Conservation (phyloP, 1,140 invertebrate genomes). For the Drosophila burlai region DNA sequence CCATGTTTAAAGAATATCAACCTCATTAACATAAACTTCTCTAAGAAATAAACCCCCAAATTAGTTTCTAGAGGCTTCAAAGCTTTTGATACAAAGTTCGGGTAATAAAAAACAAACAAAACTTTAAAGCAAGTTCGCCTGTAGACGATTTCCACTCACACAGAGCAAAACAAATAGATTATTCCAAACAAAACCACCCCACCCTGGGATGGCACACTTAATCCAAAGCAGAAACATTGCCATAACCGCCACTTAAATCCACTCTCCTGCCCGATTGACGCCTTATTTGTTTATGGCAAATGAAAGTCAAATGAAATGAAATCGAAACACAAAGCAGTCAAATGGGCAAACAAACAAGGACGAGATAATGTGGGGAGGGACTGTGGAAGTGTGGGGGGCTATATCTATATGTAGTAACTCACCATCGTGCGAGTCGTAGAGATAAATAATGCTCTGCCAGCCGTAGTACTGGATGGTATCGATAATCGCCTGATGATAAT, state of each 20-base stretch:
- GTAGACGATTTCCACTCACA: not conserved
- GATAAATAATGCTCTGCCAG: constrained; percentile 96
- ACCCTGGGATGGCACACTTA: constrained; percentile 15
- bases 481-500: constrained; percentile 96
- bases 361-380: constrained; percentile 39
- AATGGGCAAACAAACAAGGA: constrained; percentile 51
- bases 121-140: constrained; percentile 5
- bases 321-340: constrained; percentile 67
- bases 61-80: constrained; percentile 4
- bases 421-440: constrained; percentile 98
- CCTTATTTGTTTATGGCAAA: constrained; percentile 64
- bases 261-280: constrained; percentile 43
- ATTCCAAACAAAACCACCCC: not conserved
- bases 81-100: not conserved
- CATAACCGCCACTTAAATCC: constrained; percentile 46
- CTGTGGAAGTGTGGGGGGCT: not conserved
- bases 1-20: not conserved
- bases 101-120: constrained; percentile 5
- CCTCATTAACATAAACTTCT: constrained; percentile 6
- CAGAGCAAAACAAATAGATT: not conserved
- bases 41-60: not conserved
- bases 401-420: constrained; percentile 85
- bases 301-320: constrained; percentile 75
- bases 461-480: constrained; percentile 96
- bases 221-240: constrained; percentile 23